phyloP scores from a whole-genome alignment of 2,797 vertebrate species.

The Eulemur rubriventer region DNA sequence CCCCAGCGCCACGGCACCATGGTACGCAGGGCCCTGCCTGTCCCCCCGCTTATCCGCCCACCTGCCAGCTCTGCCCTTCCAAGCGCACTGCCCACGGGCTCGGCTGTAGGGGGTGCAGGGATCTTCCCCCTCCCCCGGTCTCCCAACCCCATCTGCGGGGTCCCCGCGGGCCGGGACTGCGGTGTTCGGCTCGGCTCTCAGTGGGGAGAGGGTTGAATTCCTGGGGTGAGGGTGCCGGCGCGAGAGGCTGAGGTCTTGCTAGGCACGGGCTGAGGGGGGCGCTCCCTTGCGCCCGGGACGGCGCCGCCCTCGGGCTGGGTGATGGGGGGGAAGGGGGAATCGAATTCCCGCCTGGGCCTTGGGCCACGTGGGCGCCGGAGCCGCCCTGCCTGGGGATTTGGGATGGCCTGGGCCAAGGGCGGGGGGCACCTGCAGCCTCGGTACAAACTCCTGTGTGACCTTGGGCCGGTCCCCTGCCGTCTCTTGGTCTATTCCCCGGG shows the following conservation, averaged over 20 bases:
- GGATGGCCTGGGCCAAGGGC: background rate
- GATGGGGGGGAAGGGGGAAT: background rate
- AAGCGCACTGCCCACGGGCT: background rate
- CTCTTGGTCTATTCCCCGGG: constrained; percentile 44
- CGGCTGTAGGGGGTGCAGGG: background rate
- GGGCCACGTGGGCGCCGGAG: constrained; percentile 74
- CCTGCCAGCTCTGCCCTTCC: constrained; percentile 39
- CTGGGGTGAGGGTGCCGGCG: constrained; percentile 66
- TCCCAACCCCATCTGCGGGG: background rate
- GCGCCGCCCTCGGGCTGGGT: constrained; percentile 47
- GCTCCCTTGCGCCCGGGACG: background rate
- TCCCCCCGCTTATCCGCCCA: constrained; percentile 73
- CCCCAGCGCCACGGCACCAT: constrained; percentile 93
- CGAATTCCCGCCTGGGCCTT: constrained; percentile 67
- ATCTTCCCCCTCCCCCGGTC: background rate
- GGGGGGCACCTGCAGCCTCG: background rate
- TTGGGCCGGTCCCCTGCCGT: constrained; percentile 57
- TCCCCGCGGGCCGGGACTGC: constrained; percentile 70
- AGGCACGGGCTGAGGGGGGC: constrained; percentile 34
- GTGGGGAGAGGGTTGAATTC: constrained; percentile 62
- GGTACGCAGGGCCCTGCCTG: constrained; percentile 85
- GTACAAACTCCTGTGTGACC: constrained; percentile 73
- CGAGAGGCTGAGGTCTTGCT: background rate
- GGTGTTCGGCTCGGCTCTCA: background rate
- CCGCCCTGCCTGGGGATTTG: constrained; percentile 22